Evolutionary conservation across 37 sponge, comb jelly and placozoan genomes (phyloP), one percentile per base, ranked within the genome.

Genomic region (Halichondria panicea): DNA sequence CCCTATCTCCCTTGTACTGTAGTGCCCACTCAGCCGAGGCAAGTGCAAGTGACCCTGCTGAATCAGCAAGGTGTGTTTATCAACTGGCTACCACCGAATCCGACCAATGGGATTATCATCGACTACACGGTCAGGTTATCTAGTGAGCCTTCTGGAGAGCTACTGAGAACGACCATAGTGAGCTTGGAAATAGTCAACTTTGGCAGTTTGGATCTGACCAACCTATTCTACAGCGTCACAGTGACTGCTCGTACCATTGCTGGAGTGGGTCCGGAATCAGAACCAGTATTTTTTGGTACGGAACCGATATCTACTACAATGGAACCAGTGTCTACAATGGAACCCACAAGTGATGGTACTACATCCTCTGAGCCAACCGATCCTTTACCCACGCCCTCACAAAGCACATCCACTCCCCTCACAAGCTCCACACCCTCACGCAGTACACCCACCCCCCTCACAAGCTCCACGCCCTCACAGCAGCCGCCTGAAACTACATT

Each of bases 81-180:
- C 40, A 45, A 84, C 52, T 87, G 88, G 88, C 30, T 63, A 0
- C 74, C 88, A 13, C 88, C 88, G 11, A 72, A 70, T 41, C 77
- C 65, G 34, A 77, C 66, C 63, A 87, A 87, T 69, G 88, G 88
- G 5, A 45, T 77, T 18, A 40, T 87, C 18, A 43, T 25, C 0
- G 35, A 65, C 41, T 87, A 87, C 50, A 33, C 45, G 25, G 33
- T 87, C 5, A 39, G 39, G n/a, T n/a, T n/a, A n/a, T n/a, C n/a
- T n/a, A n/a, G n/a, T n/a, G n/a, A n/a, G n/a, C n/a, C n/a, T 46
- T 19, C 38, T 31, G 32, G 54, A 21, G 22, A 44, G 39, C 37
- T 21, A 43, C 30, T 32, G 48, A 12, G 11, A 34, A 27, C 21
- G 63, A n/a, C n/a, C n/a, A n/a, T n/a, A n/a, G n/a, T n/a, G n/a